Conservation (phyloP, 2,113 vertebrate species). For the Dromiciops gliroides region DNA sequence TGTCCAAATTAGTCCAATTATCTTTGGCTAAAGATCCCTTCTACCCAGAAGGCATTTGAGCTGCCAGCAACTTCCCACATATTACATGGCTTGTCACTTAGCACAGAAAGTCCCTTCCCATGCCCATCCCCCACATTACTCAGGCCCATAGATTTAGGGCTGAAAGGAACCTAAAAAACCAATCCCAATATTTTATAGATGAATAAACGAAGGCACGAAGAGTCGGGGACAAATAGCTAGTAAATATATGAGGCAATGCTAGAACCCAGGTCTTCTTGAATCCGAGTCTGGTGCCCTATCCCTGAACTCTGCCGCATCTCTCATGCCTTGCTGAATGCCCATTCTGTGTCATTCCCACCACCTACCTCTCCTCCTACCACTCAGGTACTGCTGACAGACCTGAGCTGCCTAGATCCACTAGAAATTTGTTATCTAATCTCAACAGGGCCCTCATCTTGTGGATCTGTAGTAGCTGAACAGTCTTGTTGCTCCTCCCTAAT, state of each 20-base stretch:
- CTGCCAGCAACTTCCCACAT: not conserved
- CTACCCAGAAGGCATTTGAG: not conserved
- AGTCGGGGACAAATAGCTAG: not conserved
- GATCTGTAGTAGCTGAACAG: not conserved
- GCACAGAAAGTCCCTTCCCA: not conserved
- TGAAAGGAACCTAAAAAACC: not conserved
- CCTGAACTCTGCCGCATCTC: not conserved
- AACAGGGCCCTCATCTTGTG: not conserved
- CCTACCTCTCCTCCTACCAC: not conserved
- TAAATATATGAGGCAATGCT: not conserved
- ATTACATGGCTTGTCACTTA: not conserved
- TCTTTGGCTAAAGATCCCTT: not conserved
- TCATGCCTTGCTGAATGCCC: not conserved
- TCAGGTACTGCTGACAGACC: not conserved
- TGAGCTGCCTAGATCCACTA: not conserved
- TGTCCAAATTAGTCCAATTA: not conserved
- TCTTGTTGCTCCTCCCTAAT: not conserved
- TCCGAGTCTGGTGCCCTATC: too few species aligned
- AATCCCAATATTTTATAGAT: not conserved
- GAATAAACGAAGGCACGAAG: not conserved
- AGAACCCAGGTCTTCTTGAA: not conserved
- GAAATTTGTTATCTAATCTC: not conserved
- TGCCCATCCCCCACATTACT: not conserved
- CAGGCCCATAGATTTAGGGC: not conserved
- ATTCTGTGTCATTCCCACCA: not conserved